A percentile compares a stretch with the other conserved stretches of the same genome.
Conservation (phyloP, 2,888 invertebrate genomes). For the Timema podura region DNA sequence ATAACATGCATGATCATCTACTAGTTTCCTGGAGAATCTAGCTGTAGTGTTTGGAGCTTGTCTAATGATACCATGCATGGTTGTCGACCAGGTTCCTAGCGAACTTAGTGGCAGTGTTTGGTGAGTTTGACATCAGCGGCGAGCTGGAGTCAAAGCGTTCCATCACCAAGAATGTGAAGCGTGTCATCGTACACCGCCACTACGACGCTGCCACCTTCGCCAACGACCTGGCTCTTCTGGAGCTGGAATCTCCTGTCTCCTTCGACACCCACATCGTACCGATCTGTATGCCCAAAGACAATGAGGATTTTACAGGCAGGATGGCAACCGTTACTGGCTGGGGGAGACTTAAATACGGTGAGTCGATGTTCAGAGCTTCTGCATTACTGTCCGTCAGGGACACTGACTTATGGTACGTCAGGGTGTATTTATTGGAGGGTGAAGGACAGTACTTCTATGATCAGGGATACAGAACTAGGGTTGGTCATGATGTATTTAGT, state of each 20-base stretch:
- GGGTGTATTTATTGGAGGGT: no score
- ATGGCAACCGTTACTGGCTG: slow-evolving; percentile 90
- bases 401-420: no score
- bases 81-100: slow-evolving; percentile 76
- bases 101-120: slow-evolving; percentile 84
- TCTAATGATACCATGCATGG: no score
- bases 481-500: no score
- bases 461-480: no score
- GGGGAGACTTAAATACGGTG: slow-evolving; percentile 85
- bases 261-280: slow-evolving; percentile 88
- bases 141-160: slow-evolving; percentile 74
- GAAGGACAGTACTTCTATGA: no score
- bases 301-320: slow-evolving; percentile 74
- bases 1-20: no score
- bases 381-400: no score
- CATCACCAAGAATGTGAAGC: slow-evolving; percentile 74
- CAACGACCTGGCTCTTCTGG: slow-evolving; percentile 83
- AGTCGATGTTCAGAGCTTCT: no score
- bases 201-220: slow-evolving; percentile 90
- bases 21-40: no score
- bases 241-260: slow-evolving; percentile 75
- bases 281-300: slow-evolving; percentile 80
- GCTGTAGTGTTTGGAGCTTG: no score
- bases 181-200: slow-evolving; percentile 83
- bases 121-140: slow-evolving; percentile 85